A percentile compares a stretch with the other conserved stretches of the same genome.
Evolutionary conservation across 2,113 vertebrate genomes (phyloP).

Genomic region (Prunella himalayana): DNA sequence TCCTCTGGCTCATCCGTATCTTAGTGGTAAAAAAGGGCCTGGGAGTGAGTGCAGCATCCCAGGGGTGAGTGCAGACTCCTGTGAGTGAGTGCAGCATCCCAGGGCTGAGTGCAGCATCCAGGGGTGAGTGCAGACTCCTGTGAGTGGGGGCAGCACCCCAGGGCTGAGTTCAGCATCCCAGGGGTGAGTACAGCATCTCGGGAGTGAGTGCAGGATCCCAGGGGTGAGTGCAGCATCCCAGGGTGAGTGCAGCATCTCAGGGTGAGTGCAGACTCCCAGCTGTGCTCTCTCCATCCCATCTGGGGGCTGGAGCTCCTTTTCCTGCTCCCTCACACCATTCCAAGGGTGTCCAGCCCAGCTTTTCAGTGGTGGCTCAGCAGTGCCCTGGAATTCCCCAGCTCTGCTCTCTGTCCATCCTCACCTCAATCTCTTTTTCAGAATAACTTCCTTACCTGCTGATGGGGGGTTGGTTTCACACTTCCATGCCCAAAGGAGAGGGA

Average conservation of each 20-base stretch:
- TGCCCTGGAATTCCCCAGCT: not conserved
- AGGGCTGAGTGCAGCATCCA: not conserved
- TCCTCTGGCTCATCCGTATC: not conserved
- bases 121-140: not conserved
- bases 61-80: not conserved
- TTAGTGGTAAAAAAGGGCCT: not conserved
- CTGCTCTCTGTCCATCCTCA: not conserved
- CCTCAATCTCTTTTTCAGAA: not conserved
- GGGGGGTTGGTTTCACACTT: not conserved
- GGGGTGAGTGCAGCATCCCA: not conserved
- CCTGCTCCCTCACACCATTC: not conserved
- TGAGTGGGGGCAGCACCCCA: not conserved
- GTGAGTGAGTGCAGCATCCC: not conserved
- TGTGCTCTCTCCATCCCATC: not conserved
- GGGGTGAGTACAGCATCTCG: not conserved
- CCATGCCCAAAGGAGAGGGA: not conserved
- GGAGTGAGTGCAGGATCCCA: not conserved
- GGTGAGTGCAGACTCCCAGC: not conserved
- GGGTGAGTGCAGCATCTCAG: not conserved
- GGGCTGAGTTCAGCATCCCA: not conserved
- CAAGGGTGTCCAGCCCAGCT: not conserved
- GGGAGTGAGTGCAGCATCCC: not conserved
- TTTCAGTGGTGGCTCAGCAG: not conserved
- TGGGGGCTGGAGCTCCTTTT: not conserved
- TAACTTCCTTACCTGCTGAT: fast-evolving